Percentiles rank a stretch among this genome's conserved stretches.
Conservation (phyloP, 1,140 invertebrate genomes). For the Melanaphis sacchari region DNA sequence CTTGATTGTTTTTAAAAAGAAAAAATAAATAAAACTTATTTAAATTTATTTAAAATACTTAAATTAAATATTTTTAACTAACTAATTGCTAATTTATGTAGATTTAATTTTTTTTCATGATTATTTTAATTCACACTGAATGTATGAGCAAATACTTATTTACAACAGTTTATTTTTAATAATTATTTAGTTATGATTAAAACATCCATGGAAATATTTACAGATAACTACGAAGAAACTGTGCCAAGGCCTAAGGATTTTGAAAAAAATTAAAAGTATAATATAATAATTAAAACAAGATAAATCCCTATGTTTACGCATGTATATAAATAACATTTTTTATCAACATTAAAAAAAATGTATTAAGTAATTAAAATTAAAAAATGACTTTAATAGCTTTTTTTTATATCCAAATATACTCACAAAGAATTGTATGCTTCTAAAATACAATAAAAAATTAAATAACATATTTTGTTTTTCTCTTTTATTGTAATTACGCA, state of each 20-base stretch:
- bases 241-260: background rate
- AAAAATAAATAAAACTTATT: background rate
- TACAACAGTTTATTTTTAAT: background rate
- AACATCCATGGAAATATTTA: background rate
- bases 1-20: background rate
- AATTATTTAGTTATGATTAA: background rate
- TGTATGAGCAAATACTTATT: background rate
- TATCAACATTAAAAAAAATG: background rate
- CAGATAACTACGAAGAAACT: background rate
- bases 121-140: background rate
- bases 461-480: background rate
- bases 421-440: background rate
- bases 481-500: background rate
- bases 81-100: background rate
- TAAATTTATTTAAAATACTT: background rate
- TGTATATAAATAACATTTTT: background rate
- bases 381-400: background rate
- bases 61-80: background rate
- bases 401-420: background rate
- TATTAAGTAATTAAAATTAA: constrained; percentile 16
- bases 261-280: background rate
- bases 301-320: background rate
- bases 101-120: background rate
- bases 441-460: background rate
- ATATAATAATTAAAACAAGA: background rate